These are phyloP conservation scores for Nipponia nippon DNA, from an alignment of 2,113 vertebrate genomes.

Conservation along the genomic window DNA sequence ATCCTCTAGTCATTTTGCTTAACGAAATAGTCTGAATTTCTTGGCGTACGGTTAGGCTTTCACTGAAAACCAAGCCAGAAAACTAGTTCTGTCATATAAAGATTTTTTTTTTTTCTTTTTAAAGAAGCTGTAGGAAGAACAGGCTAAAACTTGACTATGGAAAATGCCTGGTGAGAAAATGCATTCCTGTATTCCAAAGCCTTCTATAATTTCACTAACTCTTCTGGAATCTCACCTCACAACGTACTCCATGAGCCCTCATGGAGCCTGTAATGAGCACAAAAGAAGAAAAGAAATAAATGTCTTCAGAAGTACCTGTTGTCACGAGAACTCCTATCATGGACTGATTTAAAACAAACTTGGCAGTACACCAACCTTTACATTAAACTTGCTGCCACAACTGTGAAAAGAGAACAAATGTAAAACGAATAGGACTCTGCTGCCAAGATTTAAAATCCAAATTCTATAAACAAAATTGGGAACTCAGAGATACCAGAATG, in stretches of 20 bases:
- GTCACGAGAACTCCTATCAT: neutral
- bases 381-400: neutral
- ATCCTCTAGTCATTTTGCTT: neutral
- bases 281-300: neutral
- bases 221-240: constrained; percentile 5
- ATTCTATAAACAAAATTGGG: neutral
- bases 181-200: constrained; percentile 34
- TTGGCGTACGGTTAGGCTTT: neutral
- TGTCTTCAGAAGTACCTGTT: neutral
- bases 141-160: constrained; percentile 40
- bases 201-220: neutral
- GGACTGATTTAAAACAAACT: neutral
- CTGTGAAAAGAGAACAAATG: neutral
- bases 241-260: neutral
- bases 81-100: neutral
- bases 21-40: neutral
- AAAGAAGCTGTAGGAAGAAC: neutral
- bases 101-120: neutral
- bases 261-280: neutral
- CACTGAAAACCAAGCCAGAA: neutral
- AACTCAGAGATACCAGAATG: neutral
- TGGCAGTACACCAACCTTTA: neutral
- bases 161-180: constrained; percentile 31
- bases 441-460: neutral
- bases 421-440: neutral